A percentile compares a stretch with the other conserved stretches of the same genome.
phyloP scores from a whole-genome alignment of 2,888 invertebrate genomes.

The Scaptomyza flava region DNA sequence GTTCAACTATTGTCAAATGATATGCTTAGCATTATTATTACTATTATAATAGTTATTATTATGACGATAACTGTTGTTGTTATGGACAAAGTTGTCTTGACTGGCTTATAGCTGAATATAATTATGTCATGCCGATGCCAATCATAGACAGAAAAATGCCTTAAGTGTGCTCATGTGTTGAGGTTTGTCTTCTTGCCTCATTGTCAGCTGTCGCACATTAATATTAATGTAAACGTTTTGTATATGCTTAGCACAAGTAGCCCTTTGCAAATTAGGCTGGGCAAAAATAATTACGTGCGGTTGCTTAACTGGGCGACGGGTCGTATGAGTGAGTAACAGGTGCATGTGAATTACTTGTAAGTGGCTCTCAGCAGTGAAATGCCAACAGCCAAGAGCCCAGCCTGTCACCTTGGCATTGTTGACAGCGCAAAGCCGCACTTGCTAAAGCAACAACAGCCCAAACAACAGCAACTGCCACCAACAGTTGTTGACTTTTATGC shows the following conservation, averaged over 20 bases:
- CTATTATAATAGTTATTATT: constrained; percentile 47
- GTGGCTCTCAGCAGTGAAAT: constrained; percentile 61
- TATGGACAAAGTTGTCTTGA: constrained; percentile 63
- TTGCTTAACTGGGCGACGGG: constrained; percentile 32
- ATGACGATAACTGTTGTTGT: constrained; percentile 57
- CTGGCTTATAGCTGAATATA: constrained; percentile 41
- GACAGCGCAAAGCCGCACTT: constrained; percentile 71
- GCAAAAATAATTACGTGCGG: constrained; percentile 51
- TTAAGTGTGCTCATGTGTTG: constrained; percentile 10
- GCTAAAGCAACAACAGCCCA: constrained; percentile 42
- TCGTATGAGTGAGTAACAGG: constrained; percentile 60
- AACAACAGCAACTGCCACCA: constrained; percentile 50
- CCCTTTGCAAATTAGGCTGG: constrained; percentile 41
- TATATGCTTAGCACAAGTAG: neutral
- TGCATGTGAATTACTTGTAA: constrained; percentile 57
- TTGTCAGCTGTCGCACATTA: constrained; percentile 27
- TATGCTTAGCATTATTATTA: constrained; percentile 57
- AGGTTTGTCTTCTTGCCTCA: neutral
- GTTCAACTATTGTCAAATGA: constrained; percentile 71
- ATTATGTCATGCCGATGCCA: constrained; percentile 40
- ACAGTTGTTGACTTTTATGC: constrained; percentile 78
- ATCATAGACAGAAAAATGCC: constrained; percentile 25
- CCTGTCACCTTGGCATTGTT: constrained; percentile 61
- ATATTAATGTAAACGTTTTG: constrained; percentile 33
- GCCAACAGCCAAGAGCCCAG: constrained; percentile 25